Base-by-base conservation (phyloP, 30 jellyfish, hydroid and myxozoan genomes). In the Aurelia sp. region DNA sequence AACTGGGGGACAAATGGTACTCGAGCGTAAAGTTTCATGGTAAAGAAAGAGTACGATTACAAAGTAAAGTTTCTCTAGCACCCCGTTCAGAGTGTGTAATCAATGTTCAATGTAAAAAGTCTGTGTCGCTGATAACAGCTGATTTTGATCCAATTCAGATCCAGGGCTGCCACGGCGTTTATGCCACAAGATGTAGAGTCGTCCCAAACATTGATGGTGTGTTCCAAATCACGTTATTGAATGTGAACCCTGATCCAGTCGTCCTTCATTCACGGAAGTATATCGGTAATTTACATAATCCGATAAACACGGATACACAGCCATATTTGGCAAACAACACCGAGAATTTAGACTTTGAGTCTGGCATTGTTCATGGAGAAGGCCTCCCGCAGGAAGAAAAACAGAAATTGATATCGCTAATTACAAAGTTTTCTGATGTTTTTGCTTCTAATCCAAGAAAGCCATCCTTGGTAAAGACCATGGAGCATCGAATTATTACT, bases 111-210 rank as follows among this genome's bases (percentile, higher is more conserved):
- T 75, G 87, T 61, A 50, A 31, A 3, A 75, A 75, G 50, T 75
- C 75, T 15, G 18, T 47, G 30, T 55, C 87, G 13, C 50, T 57
- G 82, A 58, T 78, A 16, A 78, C 81, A 20, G 88, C 81, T 13
- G 90, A 80, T 66, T 80, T 63, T 21, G 70, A 80, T 51, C 90
- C 81, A 15, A 41, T 22, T 15, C 1, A 22, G 24, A 18, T 61
- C 20, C 1, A 30, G 7, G 79, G 85, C 2, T 21, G 20, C 27
- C 60, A 35, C 0, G 84, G 90, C 19, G 81, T 35, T 18, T 80
- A 80, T 65, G 82, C 82, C 16, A 80, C 90, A 8, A 27, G 63
- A 20, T 77, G 88, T 31, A 30, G 80, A 22, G 63, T 77, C 19
- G 41, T 77, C 8, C 88, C 88, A 5, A 50, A 77, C 38, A 53